Evolutionary conservation across 2,113 vertebrate genomes (phyloP).

Genomic region (Athene cunicularia): DNA sequence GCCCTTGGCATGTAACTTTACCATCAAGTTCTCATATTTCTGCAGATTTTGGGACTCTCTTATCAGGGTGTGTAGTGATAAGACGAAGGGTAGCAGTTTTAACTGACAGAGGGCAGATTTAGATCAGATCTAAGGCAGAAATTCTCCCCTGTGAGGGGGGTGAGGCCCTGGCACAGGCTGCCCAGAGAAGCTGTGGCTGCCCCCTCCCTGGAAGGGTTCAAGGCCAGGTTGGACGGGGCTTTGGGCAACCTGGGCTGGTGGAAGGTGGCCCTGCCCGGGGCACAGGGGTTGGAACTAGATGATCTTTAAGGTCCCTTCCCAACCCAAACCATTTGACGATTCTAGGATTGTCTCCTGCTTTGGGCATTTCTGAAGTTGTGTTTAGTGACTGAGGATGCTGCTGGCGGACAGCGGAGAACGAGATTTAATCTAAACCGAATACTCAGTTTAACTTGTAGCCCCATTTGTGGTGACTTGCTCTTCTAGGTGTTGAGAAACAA

Average conservation of each 20-base stretch:
- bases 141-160: rapidly evolving
- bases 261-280: background rate
- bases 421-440: background rate
- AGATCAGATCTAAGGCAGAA: background rate
- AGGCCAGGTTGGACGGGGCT: background rate
- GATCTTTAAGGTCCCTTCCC: background rate
- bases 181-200: background rate
- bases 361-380: background rate
- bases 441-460: background rate
- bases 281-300: background rate
- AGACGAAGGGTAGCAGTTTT: rapidly evolving
- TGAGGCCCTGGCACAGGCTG: background rate
- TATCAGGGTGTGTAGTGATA: background rate
- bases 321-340: background rate
- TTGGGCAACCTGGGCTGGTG: too few relatives aligned
- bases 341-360: background rate
- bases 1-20: background rate
- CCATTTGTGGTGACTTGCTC: background rate
- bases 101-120: background rate
- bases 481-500: background rate
- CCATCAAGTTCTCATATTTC: background rate
- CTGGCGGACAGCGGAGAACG: background rate
- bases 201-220: too few relatives aligned
- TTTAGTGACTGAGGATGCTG: background rate
- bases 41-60: background rate